Evolutionary conservation across 2,888 invertebrate species (phyloP).

Genomic region (Sinotaia quadrata): DNA sequence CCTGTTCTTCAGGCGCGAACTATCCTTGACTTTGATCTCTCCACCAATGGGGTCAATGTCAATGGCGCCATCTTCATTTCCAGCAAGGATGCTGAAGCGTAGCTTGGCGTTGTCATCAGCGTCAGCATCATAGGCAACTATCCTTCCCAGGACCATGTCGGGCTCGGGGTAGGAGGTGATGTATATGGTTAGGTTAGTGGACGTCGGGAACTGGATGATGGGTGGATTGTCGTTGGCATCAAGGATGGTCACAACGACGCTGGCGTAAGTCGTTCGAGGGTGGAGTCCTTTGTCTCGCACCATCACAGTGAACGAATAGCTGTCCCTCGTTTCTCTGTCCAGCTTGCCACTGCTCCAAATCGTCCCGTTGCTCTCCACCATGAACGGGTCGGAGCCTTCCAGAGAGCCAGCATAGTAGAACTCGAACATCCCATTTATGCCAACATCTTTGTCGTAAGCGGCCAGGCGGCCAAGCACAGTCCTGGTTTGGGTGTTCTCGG

Average conservation of each 20-base stretch:
- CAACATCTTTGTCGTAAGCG: slow-evolving; percentile 17
- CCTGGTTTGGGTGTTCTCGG: slow-evolving; percentile 3
- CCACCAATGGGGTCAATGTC: slow-evolving; percentile 46
- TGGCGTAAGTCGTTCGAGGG: slow-evolving; percentile 48
- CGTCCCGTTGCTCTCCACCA: slow-evolving; percentile 48
- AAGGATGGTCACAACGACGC: slow-evolving; percentile 51
- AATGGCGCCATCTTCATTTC: slow-evolving; percentile 47
- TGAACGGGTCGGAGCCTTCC: slow-evolving; percentile 45
- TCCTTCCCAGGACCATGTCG: slow-evolving; percentile 42
- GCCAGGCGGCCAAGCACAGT: slow-evolving; percentile 11
- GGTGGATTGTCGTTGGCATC: slow-evolving; percentile 66
- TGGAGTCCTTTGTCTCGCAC: slow-evolving; percentile 60
- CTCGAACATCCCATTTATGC: slow-evolving; percentile 17
- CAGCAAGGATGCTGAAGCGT: slow-evolving; percentile 45
- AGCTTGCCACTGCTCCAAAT: slow-evolving; percentile 45
- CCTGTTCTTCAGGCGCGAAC: slow-evolving; percentile 19
- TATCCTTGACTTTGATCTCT: slow-evolving; percentile 38
- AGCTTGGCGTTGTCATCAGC: slow-evolving; percentile 50
- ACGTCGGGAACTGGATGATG: slow-evolving; percentile 52
- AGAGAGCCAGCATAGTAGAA: slow-evolving; percentile 24
- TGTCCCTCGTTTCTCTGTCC: slow-evolving; percentile 50
- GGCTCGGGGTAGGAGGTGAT: slow-evolving; percentile 36
- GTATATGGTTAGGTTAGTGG: slow-evolving; percentile 46
- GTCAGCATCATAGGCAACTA: slow-evolving; percentile 54
- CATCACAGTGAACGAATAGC: slow-evolving; percentile 53